A percentile compares a stretch with the other conserved stretches of the same genome.
These are phyloP conservation scores for Phodopus roborovskii DNA, from an alignment of 2,113 vertebrate genomes.

Conservation along the genomic window DNA sequence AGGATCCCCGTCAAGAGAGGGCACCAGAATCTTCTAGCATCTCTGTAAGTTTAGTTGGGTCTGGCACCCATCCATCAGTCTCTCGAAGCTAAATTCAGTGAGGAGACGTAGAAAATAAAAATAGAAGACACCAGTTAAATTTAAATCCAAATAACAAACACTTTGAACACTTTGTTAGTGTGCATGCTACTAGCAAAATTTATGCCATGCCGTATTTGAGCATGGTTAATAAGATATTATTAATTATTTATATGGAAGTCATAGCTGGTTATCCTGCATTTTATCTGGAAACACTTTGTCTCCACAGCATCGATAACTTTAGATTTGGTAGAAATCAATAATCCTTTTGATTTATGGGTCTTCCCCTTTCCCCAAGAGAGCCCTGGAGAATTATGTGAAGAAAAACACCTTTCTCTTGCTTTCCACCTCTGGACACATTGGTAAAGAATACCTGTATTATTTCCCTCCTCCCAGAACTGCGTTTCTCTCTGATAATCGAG, in stretches of 20 bases:
- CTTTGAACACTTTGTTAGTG: background rate
- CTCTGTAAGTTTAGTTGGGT: background rate
- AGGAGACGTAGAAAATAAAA: conserved; percentile 5
- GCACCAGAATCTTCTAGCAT: background rate
- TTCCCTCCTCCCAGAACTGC: background rate
- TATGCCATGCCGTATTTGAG: background rate
- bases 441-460: background rate
- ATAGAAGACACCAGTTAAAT: background rate
- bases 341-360: background rate
- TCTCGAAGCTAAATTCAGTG: background rate
- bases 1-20: background rate
- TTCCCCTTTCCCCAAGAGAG: background rate
- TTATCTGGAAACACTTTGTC: background rate
- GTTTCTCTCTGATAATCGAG: background rate
- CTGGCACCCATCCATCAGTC: background rate
- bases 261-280: background rate
- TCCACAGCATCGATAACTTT: background rate
- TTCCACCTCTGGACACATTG: background rate
- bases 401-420: background rate
- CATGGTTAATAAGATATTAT: background rate
- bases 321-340: background rate
- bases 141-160: conserved; percentile 7
- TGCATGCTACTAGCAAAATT: background rate
- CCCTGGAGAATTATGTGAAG: background rate
- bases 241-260: background rate